Conservation (phyloP, 2,888 invertebrate genomes). For the Thymelicus acteon region DNA sequence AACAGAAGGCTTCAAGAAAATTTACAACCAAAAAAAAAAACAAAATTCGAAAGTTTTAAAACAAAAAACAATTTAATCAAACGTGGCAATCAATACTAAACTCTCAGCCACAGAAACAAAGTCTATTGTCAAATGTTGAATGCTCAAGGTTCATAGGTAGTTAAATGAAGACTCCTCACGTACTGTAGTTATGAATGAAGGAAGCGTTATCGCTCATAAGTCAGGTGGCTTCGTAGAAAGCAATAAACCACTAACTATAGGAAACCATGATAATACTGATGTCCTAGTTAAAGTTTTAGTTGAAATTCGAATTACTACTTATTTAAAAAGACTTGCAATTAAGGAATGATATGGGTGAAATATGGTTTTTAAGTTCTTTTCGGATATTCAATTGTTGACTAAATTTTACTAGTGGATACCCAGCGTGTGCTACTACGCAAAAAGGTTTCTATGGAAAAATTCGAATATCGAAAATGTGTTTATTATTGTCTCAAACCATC, state of each 20-base stretch:
- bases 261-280: constrained; percentile 36
- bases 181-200: constrained; percentile 73
- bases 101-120: constrained; percentile 20
- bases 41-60: background rate
- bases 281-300: background rate
- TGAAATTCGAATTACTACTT: background rate
- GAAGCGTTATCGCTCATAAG: constrained; percentile 61
- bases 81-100: background rate
- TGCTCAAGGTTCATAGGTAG: constrained; percentile 38
- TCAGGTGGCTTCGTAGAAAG: constrained; percentile 68
- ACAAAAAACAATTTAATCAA: background rate
- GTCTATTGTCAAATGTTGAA: constrained; percentile 22
- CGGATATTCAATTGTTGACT: too few species aligned
- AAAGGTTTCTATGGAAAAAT: too few species aligned
- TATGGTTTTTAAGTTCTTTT: too few species aligned
- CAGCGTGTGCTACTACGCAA: too few species aligned
- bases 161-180: constrained; percentile 58
- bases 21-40: background rate
- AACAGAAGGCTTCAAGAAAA: background rate
- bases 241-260: constrained; percentile 48
- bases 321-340: background rate
- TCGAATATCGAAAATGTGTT: too few species aligned
- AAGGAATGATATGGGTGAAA: background rate
- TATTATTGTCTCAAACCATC: too few species aligned
- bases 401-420: too few species aligned